These are phyloP conservation scores for Perithous albicinctus DNA, from an alignment of 2,888 invertebrate genomes.

Conservation along the genomic window DNA sequence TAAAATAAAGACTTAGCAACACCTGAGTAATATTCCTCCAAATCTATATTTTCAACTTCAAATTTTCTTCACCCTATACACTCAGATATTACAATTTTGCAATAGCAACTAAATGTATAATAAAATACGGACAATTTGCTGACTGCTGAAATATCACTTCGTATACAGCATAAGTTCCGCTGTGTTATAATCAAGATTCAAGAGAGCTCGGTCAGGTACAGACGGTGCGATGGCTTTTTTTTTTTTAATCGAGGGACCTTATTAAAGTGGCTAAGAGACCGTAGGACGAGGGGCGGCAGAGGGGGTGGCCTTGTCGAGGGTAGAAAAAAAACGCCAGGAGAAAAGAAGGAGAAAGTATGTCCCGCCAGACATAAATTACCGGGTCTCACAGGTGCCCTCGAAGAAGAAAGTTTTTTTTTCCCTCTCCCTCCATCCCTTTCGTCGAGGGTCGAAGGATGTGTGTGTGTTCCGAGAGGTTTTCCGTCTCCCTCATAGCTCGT, in stretches of 20 bases:
- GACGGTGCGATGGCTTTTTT: conserved; percentile 55
- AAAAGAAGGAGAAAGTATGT: conserved; percentile 61
- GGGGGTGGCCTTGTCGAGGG: conserved; percentile 24
- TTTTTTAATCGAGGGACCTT: conserved; percentile 63
- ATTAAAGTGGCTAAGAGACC: conserved; percentile 56
- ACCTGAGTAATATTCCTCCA: neutral
- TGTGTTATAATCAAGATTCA: conserved; percentile 57
- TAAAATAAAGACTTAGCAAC: neutral
- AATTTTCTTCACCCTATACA: neutral
- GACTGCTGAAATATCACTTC: neutral
- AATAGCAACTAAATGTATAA: neutral
- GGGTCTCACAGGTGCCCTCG: conserved; percentile 65
- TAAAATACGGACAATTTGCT: neutral
- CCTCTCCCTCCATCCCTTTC: conserved; percentile 12
- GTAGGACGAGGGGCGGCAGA: conserved; percentile 16
- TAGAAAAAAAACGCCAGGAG: conserved; percentile 47
- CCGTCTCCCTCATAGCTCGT: conserved; percentile 9
- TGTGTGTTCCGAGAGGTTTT: conserved; percentile 9
- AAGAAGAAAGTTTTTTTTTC: conserved; percentile 58
- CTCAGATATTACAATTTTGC: neutral
- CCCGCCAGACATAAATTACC: conserved; percentile 61
- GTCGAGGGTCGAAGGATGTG: conserved; percentile 25
- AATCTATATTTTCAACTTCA: neutral
- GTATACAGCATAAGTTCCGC: neutral
- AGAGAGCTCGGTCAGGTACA: conserved; percentile 27